Evolutionary conservation across 2,888 invertebrate genomes (phyloP).

Genomic region (Callyntrura guangdongensis): DNA sequence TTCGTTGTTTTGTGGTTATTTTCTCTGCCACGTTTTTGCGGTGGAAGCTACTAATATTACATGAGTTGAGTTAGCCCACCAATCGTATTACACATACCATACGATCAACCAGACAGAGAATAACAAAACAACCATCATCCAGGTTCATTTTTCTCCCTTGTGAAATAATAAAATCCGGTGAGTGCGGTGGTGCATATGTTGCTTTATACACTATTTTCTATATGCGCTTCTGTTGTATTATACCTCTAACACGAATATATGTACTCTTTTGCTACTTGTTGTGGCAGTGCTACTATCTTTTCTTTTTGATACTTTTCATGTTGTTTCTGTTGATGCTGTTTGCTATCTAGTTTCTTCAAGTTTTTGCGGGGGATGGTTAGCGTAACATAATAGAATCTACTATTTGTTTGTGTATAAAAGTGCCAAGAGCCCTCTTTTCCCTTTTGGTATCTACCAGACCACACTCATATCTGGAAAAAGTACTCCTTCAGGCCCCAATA

Average conservation of each 20-base stretch:
- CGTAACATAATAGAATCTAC: conserved; percentile 25
- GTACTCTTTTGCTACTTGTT: neutral
- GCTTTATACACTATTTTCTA: conserved; percentile 1
- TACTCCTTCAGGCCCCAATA: conserved; percentile 21
- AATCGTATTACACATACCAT: neutral
- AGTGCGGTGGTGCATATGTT: conserved; percentile 41
- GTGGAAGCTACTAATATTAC: conserved; percentile 63
- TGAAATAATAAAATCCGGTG: conserved; percentile 70
- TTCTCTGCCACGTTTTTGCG: conserved; percentile 71
- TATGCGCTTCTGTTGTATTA: neutral
- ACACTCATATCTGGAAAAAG: conserved; percentile 21
- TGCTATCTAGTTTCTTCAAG: conserved; percentile 42
- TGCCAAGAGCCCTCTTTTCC: conserved; percentile 41
- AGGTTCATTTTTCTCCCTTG: conserved; percentile 75
- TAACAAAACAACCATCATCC: conserved; percentile 61
- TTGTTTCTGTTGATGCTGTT: conserved; percentile 31
- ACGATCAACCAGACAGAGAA: conserved; percentile 15
- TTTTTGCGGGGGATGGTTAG: neutral
- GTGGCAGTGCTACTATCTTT: neutral
- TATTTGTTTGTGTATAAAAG: conserved; percentile 34
- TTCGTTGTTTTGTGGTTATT: conserved; percentile 62
- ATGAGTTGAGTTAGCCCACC: conserved; percentile 71
- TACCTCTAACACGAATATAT: too few relatives aligned
- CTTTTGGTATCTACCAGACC: conserved; percentile 34
- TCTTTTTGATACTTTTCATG: conserved; percentile 30